phyloP scores from a whole-genome alignment of 1,140 invertebrate species.

The Tetragnatha versicolor region DNA sequence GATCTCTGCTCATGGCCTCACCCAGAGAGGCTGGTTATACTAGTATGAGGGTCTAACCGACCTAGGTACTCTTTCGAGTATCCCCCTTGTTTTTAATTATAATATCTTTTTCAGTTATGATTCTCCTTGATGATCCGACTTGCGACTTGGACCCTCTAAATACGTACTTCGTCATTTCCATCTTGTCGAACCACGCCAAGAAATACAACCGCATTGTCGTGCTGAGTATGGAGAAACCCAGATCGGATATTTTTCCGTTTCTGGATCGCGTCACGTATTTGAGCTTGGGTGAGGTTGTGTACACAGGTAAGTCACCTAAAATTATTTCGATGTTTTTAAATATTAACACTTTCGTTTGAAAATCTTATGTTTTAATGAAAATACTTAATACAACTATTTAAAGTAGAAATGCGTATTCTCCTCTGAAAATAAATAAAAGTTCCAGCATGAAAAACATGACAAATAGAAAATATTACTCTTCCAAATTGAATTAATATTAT shows the following conservation, averaged over 20 bases:
- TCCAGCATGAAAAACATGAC: too few species aligned
- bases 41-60: too few species aligned
- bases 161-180: constrained; percentile 90
- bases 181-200: constrained; percentile 88
- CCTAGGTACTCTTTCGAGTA: too few species aligned
- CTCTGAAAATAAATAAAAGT: too few species aligned
- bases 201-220: constrained; percentile 88
- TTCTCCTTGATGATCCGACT: constrained; percentile 88
- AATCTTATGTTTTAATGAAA: neutral
- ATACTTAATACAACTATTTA: neutral
- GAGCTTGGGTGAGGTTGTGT: constrained; percentile 88
- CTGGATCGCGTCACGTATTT: constrained; percentile 82
- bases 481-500: too few species aligned
- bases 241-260: constrained; percentile 92
- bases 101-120: constrained; percentile 72
- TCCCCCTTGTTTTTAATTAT: too few species aligned
- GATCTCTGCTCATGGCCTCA: too few species aligned
- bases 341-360: neutral
- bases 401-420: too few species aligned
- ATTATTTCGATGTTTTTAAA: neutral
- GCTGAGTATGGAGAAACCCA: constrained; percentile 89
- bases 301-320: constrained; percentile 71
- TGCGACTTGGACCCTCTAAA: constrained; percentile 89
- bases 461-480: too few species aligned
- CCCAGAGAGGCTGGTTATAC: too few species aligned